Conservation (phyloP, 2,888 invertebrate species). For the Nipponacmea schrenckii region DNA sequence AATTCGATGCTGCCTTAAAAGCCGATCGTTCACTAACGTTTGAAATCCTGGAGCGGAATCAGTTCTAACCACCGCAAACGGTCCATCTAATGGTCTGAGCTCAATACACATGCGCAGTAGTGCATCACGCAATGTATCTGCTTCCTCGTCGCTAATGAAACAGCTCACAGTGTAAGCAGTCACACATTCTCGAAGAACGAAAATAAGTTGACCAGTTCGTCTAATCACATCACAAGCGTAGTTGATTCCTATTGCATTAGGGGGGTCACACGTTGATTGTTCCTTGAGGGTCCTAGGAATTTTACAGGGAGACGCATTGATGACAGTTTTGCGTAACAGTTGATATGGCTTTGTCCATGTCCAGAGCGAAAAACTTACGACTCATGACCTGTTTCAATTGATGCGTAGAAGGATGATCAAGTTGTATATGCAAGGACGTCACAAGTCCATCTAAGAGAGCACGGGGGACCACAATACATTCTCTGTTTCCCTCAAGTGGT, state of each 20-base stretch:
- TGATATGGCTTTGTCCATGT: constrained; percentile 14
- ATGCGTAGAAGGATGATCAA: constrained; percentile 26
- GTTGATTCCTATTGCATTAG: not conserved
- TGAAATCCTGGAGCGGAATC: constrained; percentile 36
- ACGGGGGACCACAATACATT: constrained; percentile 26
- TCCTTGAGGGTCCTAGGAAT: not conserved
- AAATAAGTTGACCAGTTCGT: constrained; percentile 29
- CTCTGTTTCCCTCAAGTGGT: constrained; percentile 10
- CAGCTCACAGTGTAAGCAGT: constrained; percentile 28
- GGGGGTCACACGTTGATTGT: constrained; percentile 11
- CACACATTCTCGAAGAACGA: constrained; percentile 33
- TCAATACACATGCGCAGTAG: constrained; percentile 26
- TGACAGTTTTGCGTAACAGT: constrained; percentile 12
- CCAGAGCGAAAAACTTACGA: constrained; percentile 22
- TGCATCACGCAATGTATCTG: constrained; percentile 27
- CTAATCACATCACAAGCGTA: constrained; percentile 34
- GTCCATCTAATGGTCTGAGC: constrained; percentile 29
- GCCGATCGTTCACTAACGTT: not conserved
- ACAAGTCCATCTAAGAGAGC: constrained; percentile 21
- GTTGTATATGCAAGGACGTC: constrained; percentile 25
- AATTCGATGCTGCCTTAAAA: constrained; percentile 24
- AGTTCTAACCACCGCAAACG: constrained; percentile 29
- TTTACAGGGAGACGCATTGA: constrained; percentile 17
- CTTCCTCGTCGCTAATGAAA: constrained; percentile 26
- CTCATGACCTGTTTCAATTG: constrained; percentile 19